Percentiles rank a stretch among this genome's conserved stretches.
Conservation (phyloP, 1,140 invertebrate species). For the Calosoma granatense region DNA sequence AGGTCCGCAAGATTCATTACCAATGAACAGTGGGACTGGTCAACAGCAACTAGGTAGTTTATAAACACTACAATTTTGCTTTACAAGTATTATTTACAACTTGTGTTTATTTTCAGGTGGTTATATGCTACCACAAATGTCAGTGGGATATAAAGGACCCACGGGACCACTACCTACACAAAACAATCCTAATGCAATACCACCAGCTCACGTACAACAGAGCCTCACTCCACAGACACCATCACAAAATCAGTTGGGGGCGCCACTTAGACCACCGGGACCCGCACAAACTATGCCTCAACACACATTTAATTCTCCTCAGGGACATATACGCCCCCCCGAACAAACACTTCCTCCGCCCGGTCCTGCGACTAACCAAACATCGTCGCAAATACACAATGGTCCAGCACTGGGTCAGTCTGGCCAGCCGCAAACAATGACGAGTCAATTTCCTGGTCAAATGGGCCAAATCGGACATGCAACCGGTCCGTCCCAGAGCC, state of each 20-base stretch:
- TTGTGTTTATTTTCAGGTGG: too few relatives aligned
- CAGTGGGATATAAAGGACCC: conserved; percentile 22
- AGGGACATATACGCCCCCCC: conserved; percentile 15
- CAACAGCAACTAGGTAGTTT: conserved; percentile 14
- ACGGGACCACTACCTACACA: conserved; percentile 23
- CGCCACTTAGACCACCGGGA: conserved; percentile 10
- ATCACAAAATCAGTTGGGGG: background rate
- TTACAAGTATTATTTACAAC: too few relatives aligned
- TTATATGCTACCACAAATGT: conserved; percentile 29
- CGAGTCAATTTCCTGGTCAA: conserved; percentile 1
- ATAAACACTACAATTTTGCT: background rate
- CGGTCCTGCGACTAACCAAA: conserved; percentile 13
- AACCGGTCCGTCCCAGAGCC: background rate
- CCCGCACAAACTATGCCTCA: conserved; percentile 19
- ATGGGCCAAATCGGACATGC: conserved; percentile 4
- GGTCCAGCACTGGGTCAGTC: conserved; percentile 9
- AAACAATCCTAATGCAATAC: conserved; percentile 18
- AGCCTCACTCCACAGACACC: conserved; percentile 1
- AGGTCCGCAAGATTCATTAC: background rate
- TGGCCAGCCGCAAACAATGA: conserved; percentile 10
- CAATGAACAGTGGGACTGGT: conserved; percentile 4
- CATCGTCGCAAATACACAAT: conserved; percentile 7
- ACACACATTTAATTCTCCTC: conserved; percentile 11
- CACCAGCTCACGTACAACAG: conserved; percentile 15
- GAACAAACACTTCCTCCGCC: conserved; percentile 16